Evolutionary conservation across 1,140 invertebrate species (phyloP).

Genomic region (Octopus sinensis): DNA sequence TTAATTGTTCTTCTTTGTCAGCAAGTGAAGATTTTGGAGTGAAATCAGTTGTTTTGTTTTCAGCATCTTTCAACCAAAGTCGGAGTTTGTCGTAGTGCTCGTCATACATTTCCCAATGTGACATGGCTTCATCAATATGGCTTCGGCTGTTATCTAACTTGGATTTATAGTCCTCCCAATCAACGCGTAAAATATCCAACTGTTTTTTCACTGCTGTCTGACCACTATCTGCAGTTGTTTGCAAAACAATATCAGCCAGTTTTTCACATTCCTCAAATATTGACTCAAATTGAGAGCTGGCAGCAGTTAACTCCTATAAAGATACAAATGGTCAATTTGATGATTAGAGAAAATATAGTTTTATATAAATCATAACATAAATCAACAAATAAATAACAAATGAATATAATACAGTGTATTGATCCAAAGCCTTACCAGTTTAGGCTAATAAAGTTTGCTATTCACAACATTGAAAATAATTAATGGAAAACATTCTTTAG

Average conservation of each 20-base stretch:
- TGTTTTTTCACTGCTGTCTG: conserved; percentile 82
- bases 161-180: conserved; percentile 81
- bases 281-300: conserved; percentile 84
- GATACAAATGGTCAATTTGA: neutral
- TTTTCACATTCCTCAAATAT: conserved; percentile 76
- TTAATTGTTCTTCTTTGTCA: conserved; percentile 85
- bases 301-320: conserved; percentile 70
- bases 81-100: conserved; percentile 77
- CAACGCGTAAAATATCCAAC: conserved; percentile 79
- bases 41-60: conserved; percentile 83
- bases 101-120: conserved; percentile 90
- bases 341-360: no score
- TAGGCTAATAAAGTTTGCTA: no score
- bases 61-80: conserved; percentile 80
- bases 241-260: conserved; percentile 52
- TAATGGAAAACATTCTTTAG: no score
- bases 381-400: no score
- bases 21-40: conserved; percentile 77
- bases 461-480: no score
- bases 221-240: conserved; percentile 83
- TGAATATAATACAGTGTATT: no score
- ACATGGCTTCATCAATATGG: conserved; percentile 77
- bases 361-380: no score
- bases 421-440: no score
- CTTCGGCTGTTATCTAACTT: conserved; percentile 82